Percentiles rank a stretch among this genome's conserved stretches.
Conservation (phyloP, 2,797 vertebrate genomes). For the Austrolebias charrua region DNA sequence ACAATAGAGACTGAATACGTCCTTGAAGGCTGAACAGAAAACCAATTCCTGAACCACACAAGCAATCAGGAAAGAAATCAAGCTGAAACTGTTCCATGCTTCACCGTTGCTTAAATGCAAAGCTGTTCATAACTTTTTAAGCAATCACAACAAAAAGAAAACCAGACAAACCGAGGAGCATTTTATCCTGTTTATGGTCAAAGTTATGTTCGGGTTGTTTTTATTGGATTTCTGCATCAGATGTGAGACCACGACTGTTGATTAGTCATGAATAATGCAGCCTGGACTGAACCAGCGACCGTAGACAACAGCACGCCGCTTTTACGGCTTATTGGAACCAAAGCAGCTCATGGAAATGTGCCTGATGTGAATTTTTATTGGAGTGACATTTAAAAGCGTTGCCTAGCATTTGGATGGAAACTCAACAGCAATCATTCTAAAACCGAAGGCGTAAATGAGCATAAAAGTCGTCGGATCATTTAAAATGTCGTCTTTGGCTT, state of each 20-base stretch:
- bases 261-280: background rate
- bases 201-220: too few species aligned
- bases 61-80: too few species aligned
- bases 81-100: too few species aligned
- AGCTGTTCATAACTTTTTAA: too few species aligned
- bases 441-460: background rate
- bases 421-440: background rate
- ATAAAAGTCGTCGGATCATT: slow-evolving; percentile 3
- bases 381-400: background rate
- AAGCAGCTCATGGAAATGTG: background rate
- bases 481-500: slow-evolving; percentile 16
- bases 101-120: too few species aligned
- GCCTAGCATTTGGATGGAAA: background rate
- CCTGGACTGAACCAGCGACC: background rate
- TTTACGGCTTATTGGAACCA: background rate
- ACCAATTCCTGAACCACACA: too few species aligned
- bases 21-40: too few species aligned
- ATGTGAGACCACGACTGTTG: background rate
- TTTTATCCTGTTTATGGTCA: too few species aligned
- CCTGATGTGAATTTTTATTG: background rate
- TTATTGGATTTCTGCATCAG: background rate
- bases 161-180: too few species aligned
- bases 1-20: too few species aligned
- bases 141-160: too few species aligned
- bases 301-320: background rate